Percentiles rank a stretch among this genome's conserved stretches.
Conservation (phyloP, 2,113 vertebrate species). For the rat (Rattus norvegicus) region DNA sequence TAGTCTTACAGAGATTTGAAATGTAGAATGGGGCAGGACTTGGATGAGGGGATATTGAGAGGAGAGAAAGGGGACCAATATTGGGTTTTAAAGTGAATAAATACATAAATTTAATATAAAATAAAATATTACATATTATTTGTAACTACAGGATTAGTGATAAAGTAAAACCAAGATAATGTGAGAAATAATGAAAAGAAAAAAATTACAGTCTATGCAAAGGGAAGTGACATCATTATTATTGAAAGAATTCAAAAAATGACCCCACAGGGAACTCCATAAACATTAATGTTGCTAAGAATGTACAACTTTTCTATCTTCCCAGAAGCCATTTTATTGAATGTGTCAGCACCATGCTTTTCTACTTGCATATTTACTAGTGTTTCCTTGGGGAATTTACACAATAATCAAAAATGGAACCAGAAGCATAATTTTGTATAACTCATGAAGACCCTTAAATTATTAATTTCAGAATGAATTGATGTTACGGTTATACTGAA, state of each 20-base stretch:
- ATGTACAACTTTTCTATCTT: background rate
- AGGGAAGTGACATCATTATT: background rate
- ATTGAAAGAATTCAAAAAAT: constrained; percentile 30
- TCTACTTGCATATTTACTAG: constrained; percentile 57
- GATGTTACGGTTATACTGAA: constrained; percentile 11
- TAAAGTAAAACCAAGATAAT: background rate
- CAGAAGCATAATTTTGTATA: constrained; percentile 46
- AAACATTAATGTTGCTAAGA: background rate
- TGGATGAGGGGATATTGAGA: too few relatives aligned
- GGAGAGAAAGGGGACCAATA: too few relatives aligned
- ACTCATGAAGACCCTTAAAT: constrained; percentile 20
- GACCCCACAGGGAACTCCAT: background rate
- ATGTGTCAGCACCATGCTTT: constrained; percentile 38
- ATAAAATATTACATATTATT: background rate
- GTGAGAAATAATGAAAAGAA: background rate
- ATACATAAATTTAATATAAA: too few relatives aligned
- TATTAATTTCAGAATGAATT: constrained; percentile 55
- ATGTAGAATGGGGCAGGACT: too few relatives aligned
- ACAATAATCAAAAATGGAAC: constrained; percentile 48
- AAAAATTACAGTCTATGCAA: background rate
- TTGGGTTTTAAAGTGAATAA: too few relatives aligned
- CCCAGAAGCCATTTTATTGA: constrained; percentile 43
- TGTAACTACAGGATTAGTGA: background rate
- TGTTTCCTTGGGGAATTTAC: background rate
- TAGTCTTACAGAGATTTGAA: too few relatives aligned